Percentiles rank a stretch among this genome's conserved stretches.
Evolutionary conservation across 2,797 vertebrate genomes (phyloP).

Genomic region (Yasuhikotakia modesta): DNA sequence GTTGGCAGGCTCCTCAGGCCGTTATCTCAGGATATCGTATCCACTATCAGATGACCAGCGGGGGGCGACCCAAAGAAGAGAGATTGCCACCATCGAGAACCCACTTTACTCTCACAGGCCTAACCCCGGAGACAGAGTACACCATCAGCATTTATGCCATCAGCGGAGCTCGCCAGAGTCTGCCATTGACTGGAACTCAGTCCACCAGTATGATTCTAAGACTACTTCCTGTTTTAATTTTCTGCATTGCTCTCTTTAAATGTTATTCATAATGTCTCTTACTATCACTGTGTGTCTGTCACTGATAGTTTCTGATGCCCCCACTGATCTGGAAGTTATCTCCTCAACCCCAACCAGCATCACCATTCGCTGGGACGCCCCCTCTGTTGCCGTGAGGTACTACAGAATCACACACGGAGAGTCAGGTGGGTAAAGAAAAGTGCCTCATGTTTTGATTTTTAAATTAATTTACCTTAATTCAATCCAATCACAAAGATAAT

Average conservation of each 20-base stretch:
- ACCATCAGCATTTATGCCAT: constrained; percentile 86
- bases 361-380: constrained; percentile 90
- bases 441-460: too few relatives aligned
- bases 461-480: too few relatives aligned
- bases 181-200: constrained; percentile 84
- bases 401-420: constrained; percentile 93
- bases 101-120: constrained; percentile 91
- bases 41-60: constrained; percentile 81
- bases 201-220: constrained; percentile 82
- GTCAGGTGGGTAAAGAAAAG: constrained; percentile 75
- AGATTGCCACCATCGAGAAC: constrained; percentile 89
- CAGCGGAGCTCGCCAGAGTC: constrained; percentile 81
- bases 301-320: constrained; percentile 94
- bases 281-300: constrained; percentile 17
- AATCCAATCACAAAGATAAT: neutral
- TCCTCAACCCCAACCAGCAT: constrained; percentile 86
- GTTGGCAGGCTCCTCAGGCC: constrained; percentile 90
- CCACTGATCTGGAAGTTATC: constrained; percentile 87
- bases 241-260: neutral
- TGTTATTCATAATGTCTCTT: neutral
- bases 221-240: neutral
- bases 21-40: constrained; percentile 85
- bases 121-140: constrained; percentile 87
- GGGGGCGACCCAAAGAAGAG: constrained; percentile 85
- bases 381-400: constrained; percentile 92